Evolutionary conservation across 2,888 invertebrate genomes (phyloP).

Genomic region (Troglohyphantes excavatus): DNA sequence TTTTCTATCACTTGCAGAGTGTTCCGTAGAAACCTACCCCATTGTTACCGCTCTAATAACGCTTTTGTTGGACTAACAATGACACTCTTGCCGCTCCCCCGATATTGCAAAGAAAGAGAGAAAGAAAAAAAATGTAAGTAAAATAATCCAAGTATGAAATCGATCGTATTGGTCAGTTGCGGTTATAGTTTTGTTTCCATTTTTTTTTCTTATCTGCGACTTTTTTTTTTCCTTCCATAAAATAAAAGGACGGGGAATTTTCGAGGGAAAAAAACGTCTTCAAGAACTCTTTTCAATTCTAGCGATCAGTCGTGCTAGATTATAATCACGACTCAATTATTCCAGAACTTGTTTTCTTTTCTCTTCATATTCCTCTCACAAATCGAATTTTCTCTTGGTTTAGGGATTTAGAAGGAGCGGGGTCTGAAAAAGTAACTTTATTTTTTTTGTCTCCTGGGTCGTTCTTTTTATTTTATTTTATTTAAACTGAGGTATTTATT

Average conservation of each 20-base stretch:
- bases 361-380: constrained; percentile 37
- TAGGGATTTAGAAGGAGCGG: constrained; percentile 42
- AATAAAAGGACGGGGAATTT: constrained; percentile 32
- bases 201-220: constrained; percentile 37
- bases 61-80: constrained; percentile 70
- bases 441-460: not conserved
- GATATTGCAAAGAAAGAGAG: constrained; percentile 45
- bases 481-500: constrained; percentile 57
- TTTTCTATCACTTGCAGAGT: constrained; percentile 42
- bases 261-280: constrained; percentile 30
- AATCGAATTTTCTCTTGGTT: constrained; percentile 66
- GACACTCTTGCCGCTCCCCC: constrained; percentile 31
- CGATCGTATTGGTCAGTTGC: constrained; percentile 70
- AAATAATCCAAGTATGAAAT: constrained; percentile 64
- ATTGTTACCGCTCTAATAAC: constrained; percentile 70
- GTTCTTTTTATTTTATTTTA: constrained; percentile 11
- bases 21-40: constrained; percentile 57
- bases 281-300: constrained; percentile 65
- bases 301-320: constrained; percentile 67
- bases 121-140: constrained; percentile 30
- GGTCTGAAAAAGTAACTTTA: constrained; percentile 22
- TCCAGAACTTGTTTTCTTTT: constrained; percentile 62
- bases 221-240: constrained; percentile 53
- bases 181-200: constrained; percentile 65
- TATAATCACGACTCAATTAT: constrained; percentile 74